Evolutionary conservation across 2,797 vertebrate species (phyloP).

Genomic region (Parambassis ranga): DNA sequence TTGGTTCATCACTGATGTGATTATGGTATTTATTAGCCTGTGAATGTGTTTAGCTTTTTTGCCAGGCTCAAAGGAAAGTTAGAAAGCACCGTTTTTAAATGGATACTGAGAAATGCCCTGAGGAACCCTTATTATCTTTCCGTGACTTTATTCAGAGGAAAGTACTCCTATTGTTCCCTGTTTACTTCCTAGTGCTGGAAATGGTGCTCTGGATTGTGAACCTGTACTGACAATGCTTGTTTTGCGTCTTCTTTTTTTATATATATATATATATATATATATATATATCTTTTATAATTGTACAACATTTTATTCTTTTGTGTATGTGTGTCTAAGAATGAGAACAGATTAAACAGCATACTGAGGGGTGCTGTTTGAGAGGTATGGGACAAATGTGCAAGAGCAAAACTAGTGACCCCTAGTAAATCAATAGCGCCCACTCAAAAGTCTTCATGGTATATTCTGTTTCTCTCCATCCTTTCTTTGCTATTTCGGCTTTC

Average conservation of each 20-base stretch:
- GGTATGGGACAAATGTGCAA: too few species aligned
- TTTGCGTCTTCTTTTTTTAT: background rate
- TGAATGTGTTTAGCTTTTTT: background rate
- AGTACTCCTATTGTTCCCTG: background rate
- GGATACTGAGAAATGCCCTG: background rate
- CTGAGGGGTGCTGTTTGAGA: too few species aligned
- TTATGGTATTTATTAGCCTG: slow-evolving; percentile 20
- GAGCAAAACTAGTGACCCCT: too few species aligned
- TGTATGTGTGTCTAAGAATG: too few species aligned
- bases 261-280: too few species aligned
- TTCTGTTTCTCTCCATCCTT: too few species aligned
- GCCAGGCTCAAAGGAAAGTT: background rate
- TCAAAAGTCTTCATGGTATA: too few species aligned
- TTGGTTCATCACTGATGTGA: background rate
- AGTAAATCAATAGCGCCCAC: too few species aligned
- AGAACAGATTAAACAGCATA: too few species aligned
- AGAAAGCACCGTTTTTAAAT: background rate
- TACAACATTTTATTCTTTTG: too few species aligned
- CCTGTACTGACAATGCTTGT: background rate
- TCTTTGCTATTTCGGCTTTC: background rate
- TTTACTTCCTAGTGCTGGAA: background rate
- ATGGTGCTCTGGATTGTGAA: background rate
- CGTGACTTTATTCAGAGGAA: background rate
- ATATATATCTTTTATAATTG: fast-evolving
- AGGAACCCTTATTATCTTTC: background rate